A percentile compares a stretch with the other conserved stretches of the same genome.
Conservation (phyloP, 2,888 invertebrate species). For the Cylloceria caligata region DNA sequence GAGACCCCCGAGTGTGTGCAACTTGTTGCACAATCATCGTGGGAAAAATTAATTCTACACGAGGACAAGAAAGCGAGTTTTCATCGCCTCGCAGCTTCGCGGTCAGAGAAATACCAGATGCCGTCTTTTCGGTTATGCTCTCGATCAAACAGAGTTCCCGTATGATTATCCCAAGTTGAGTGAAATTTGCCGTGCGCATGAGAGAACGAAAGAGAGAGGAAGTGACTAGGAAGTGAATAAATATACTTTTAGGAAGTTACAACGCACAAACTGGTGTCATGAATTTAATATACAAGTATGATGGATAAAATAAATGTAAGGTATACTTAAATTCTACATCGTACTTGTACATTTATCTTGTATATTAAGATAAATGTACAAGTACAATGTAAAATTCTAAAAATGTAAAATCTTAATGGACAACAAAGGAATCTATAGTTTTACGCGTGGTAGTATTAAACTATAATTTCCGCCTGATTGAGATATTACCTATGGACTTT, state of each 20-base stretch:
- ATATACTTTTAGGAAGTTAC: no score
- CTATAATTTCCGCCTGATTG: neutral
- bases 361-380: no score
- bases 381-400: no score
- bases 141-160: neutral
- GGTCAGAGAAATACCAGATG: constrained; percentile 24
- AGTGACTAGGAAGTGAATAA: no score
- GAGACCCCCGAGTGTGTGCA: constrained; percentile 34
- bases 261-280: no score
- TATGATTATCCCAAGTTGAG: neutral
- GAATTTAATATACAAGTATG: no score
- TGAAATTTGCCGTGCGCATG: constrained; percentile 12
- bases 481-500: neutral
- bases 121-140: neutral
- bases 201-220: neutral
- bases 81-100: constrained; percentile 1
- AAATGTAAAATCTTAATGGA: constrained; percentile 23
- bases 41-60: constrained; percentile 49
- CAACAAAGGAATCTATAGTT: no score
- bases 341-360: no score
- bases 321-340: no score
- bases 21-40: constrained; percentile 59
- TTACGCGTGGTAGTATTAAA: neutral
- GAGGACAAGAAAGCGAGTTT: neutral
- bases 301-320: no score